Evolutionary conservation across 1,140 invertebrate species (phyloP).

Genomic region (Aphaenogaster rudis): DNA sequence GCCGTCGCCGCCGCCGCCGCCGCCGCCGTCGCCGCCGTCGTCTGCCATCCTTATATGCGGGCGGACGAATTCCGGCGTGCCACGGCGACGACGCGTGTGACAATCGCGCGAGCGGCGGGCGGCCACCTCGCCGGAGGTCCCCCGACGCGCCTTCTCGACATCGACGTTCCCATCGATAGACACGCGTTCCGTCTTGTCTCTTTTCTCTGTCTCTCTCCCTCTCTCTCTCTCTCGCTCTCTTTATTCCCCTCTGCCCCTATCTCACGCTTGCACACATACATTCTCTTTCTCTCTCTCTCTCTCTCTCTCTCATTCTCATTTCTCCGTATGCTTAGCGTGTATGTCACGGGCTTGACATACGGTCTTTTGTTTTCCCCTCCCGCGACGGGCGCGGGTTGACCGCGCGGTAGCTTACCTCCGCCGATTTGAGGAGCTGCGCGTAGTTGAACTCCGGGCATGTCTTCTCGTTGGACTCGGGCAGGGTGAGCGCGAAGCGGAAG

Average conservation of each 20-base stretch:
- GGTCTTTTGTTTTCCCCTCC: conserved; percentile 13
- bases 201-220: background rate
- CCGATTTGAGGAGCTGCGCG: conserved; percentile 88
- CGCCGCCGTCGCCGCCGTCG: background rate
- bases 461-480: conserved; percentile 89
- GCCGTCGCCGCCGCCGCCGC: background rate
- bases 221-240: background rate
- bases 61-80: background rate
- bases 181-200: background rate
- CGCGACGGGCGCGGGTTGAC: background rate
- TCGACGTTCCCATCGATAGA: background rate
- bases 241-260: too few relatives aligned
- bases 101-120: conserved; percentile 24
- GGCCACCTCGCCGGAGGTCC: background rate
- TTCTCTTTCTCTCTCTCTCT: background rate
- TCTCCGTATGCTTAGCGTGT: background rate
- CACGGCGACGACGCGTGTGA: conserved; percentile 19
- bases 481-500: conserved; percentile 88
- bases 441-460: conserved; percentile 90
- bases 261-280: background rate
- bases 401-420: conserved; percentile 87
- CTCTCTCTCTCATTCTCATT: background rate
- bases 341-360: conserved; percentile 35
- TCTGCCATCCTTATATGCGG: background rate
- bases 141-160: background rate